Evolutionary conservation across 2,113 vertebrate species (phyloP), one percentile per base, ranked within the genome.

Genomic region (Acrocephalus kingi): DNA sequence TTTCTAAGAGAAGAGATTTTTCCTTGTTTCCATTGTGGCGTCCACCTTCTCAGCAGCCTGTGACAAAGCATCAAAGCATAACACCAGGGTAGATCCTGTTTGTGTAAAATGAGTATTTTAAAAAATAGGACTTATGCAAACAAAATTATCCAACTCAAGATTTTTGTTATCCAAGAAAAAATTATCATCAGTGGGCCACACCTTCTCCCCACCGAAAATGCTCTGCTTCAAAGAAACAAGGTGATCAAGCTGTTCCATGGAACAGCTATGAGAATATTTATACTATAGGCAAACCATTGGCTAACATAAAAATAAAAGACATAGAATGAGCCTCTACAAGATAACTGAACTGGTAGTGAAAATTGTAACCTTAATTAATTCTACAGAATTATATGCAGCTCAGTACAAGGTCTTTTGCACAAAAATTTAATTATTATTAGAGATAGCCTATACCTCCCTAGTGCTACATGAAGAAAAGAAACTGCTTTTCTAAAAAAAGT

Each of bases 391-490:
- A 64, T 35, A 52, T 43, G 28, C 30, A 66, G 45, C 49, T 77
- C 0, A 0, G 73, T 52, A 22, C 24, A 88, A 51, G 23, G 33
- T 56, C n/a, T 54, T 94, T 24, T 54, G 30, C 0, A 1, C 59
- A 85, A 80, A 85, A 79, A 62, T 6, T 11, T 46, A n/a, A 81
- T 13, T 27, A 58, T 35, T 52, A 55, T 62, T 89, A 91, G 22
- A 68, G 15, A 71, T 23, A 74, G n/a, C 7, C 24, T 35, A 68
- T 24, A 37, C 16, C 27, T 55, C 27, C 8, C 43, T 22, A 74
- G 17, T 62, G 28, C 31, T 83, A 92, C 81, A 78, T 14, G 45
- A 66, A 85, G 16, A 6, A 56, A 37, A 69, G 37, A 27, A 35
- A 62, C 5, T 33, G 33, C 12, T 56, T 74, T 80, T 55, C 31